A percentile compares a stretch with the other conserved stretches of the same genome.
Evolutionary conservation across 2,888 invertebrate species (phyloP).

Genomic region (Mesorhabditis sp.): DNA sequence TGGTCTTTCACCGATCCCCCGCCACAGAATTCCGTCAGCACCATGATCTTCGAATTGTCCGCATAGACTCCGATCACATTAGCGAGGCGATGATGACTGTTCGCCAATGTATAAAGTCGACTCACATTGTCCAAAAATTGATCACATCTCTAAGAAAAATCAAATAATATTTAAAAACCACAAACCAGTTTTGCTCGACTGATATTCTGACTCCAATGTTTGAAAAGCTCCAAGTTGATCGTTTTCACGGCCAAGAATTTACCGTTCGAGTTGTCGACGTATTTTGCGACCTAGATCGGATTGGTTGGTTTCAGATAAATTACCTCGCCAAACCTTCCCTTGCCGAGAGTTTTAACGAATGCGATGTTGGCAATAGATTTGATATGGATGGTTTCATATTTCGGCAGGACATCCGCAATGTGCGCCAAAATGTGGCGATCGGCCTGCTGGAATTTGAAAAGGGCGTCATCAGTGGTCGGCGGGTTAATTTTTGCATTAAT

Average conservation of each 20-base stretch:
- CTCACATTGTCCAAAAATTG: slow-evolving; percentile 36
- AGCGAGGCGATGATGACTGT: slow-evolving; percentile 28
- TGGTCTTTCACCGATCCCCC: slow-evolving; percentile 36
- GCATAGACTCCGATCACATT: slow-evolving; percentile 36
- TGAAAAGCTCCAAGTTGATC: slow-evolving; percentile 36
- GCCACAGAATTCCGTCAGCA: slow-evolving; percentile 35
- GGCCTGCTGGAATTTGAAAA: too few relatives aligned
- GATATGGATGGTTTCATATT: neutral
- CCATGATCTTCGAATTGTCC: slow-evolving; percentile 25
- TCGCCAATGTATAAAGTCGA: slow-evolving; percentile 29
- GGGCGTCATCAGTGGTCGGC: too few relatives aligned
- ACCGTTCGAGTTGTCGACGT: slow-evolving; percentile 20
- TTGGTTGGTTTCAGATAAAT: slow-evolving; percentile 9
- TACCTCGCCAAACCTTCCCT: slow-evolving; percentile 33
- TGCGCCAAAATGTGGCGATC: neutral
- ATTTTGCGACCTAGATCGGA: slow-evolving; percentile 26
- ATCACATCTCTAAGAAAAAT: slow-evolving; percentile 22
- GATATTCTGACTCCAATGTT: slow-evolving; percentile 36
- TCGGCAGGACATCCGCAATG: neutral
- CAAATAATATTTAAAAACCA: slow-evolving; percentile 8
- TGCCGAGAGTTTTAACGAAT: slow-evolving; percentile 22
- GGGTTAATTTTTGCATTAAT: too few relatives aligned
- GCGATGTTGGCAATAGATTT: neutral
- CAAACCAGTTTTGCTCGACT: slow-evolving; percentile 21
- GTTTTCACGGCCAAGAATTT: slow-evolving; percentile 24